Conservation (phyloP, 2,113 vertebrate genomes). For the Halichoerus grypus region DNA sequence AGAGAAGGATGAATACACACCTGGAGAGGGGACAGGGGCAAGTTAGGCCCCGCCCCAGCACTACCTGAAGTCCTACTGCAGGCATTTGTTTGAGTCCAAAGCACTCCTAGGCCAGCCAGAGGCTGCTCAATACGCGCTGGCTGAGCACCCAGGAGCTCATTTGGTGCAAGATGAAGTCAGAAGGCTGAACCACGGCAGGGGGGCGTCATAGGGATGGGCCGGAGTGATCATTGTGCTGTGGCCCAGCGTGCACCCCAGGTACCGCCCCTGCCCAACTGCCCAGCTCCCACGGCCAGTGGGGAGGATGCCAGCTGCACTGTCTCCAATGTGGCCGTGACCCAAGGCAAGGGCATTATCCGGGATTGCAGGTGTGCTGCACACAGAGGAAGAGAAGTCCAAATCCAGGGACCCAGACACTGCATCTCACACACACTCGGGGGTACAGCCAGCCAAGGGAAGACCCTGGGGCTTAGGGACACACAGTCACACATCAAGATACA, state of each 20-base stretch:
- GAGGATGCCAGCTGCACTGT: background rate
- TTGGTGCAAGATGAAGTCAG: constrained; percentile 90
- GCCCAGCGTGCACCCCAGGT: background rate
- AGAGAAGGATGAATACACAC: constrained; percentile 89
- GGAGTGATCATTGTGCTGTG: background rate
- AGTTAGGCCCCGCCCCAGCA: background rate
- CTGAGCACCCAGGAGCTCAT: constrained; percentile 87
- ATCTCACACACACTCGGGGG: background rate
- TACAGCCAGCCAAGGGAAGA: background rate
- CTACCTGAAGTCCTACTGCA: constrained; percentile 92
- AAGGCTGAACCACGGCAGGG: constrained; percentile 72
- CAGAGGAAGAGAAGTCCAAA: background rate
- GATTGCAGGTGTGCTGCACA: background rate
- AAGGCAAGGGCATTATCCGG: background rate
- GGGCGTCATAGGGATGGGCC: background rate
- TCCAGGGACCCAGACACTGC: background rate
- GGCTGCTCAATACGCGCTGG: constrained; percentile 83
- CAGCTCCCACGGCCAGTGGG: background rate
- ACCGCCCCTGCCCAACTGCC: background rate
- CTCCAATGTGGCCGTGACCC: background rate
- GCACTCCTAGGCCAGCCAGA: constrained; percentile 80
- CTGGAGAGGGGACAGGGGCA: constrained; percentile 66
- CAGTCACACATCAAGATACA: background rate
- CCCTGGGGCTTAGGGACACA: background rate
- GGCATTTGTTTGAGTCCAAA: constrained; percentile 85